phyloP scores from a whole-genome alignment of 2,113 vertebrate genomes.

The Microcebus jonahi region DNA sequence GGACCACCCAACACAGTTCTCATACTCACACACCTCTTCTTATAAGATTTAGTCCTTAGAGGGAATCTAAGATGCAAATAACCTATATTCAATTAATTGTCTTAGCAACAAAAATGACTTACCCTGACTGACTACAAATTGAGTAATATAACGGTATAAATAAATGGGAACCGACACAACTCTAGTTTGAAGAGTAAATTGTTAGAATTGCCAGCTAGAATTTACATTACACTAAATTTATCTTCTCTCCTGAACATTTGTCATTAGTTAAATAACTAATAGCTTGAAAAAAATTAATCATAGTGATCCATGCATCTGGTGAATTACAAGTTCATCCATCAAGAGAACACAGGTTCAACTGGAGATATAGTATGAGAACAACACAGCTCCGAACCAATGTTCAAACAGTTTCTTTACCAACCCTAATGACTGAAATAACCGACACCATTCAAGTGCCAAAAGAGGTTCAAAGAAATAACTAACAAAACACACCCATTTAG shows the following conservation, averaged over 20 bases:
- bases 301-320: neutral
- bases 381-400: neutral
- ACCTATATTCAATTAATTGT: neutral
- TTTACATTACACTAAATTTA: neutral
- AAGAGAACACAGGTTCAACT: neutral
- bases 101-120: neutral
- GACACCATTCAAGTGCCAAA: neutral
- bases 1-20: neutral
- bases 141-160: neutral
- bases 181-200: neutral
- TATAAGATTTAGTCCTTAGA: neutral
- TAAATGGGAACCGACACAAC: neutral
- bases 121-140: neutral
- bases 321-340: conserved; percentile 16
- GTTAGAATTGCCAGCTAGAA: neutral
- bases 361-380: neutral
- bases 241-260: neutral
- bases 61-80: neutral
- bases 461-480: conserved; percentile 30
- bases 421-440: conserved; percentile 17
- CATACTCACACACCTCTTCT: neutral
- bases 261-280: neutral
- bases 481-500: neutral
- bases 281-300: neutral
- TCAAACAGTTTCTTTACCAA: conserved; percentile 9